Evolutionary conservation across 2,888 invertebrate genomes (phyloP).

Genomic region (Stratiomys singularior): DNA sequence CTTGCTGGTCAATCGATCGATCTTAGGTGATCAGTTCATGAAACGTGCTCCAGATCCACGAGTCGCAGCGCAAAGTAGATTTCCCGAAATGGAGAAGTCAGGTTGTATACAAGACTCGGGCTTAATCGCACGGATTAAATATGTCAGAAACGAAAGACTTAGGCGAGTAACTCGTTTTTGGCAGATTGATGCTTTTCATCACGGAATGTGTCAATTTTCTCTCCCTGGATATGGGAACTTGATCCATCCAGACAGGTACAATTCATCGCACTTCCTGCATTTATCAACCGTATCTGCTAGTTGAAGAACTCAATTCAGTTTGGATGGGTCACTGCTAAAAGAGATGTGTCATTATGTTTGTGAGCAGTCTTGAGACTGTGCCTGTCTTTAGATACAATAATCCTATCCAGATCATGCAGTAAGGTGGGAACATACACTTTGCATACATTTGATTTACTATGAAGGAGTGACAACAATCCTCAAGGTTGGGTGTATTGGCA

Average conservation of each 20-base stretch:
- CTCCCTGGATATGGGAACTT: background rate
- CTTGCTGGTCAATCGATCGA: conserved; percentile 42
- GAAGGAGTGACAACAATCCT: no score
- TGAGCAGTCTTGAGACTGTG: no score
- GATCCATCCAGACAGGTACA: background rate
- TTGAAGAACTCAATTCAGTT: no score
- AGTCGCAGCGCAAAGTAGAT: conserved; percentile 29
- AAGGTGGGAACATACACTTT: no score
- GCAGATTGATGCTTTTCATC: background rate
- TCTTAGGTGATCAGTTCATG: conserved; percentile 34
- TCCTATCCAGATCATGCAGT: no score
- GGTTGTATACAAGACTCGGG: conserved; percentile 33
- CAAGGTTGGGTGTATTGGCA: background rate
- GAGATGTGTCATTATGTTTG: no score
- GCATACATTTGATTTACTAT: no score
- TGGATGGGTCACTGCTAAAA: no score
- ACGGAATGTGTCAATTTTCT: conserved; percentile 4
- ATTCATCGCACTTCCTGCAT: background rate
- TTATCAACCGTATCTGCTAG: no score
- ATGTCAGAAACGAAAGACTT: conserved; percentile 32
- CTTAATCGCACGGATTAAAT: background rate
- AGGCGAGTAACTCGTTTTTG: conserved; percentile 29
- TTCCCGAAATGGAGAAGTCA: conserved; percentile 49
- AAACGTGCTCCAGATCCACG: conserved; percentile 37
- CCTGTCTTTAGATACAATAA: no score